phyloP scores from a whole-genome alignment of 2,888 invertebrate genomes.

The Vannuccia rotundouncinata region DNA sequence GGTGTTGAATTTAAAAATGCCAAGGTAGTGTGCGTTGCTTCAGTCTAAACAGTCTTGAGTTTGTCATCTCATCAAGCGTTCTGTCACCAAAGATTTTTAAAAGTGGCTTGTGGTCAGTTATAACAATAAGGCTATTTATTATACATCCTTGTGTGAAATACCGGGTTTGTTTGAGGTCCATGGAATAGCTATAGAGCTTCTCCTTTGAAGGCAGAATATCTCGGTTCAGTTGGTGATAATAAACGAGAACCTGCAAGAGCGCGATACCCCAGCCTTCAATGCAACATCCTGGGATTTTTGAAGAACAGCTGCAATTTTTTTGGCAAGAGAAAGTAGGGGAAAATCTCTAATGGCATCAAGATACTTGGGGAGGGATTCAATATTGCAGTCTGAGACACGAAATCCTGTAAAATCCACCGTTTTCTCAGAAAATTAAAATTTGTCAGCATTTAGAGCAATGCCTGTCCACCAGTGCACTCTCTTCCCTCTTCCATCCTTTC shows the following conservation, averaged over 20 bases:
- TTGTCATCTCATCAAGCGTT: conserved; percentile 3
- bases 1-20: conserved; percentile 4
- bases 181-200: not conserved
- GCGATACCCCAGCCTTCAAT: conserved; percentile 18
- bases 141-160: conserved; percentile 10
- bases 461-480: too few species aligned
- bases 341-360: conserved; percentile 28
- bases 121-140: conserved; percentile 22
- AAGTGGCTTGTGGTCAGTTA: conserved; percentile 14
- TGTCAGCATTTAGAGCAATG: not conserved
- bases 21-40: conserved; percentile 22
- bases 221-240: conserved; percentile 9
- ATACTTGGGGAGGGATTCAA: not conserved
- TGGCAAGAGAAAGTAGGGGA: too few species aligned
- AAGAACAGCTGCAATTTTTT: conserved; percentile 21
- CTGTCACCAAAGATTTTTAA: conserved; percentile 16
- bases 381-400: not conserved
- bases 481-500: too few species aligned
- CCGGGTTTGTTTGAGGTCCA: not conserved
- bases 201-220: not conserved
- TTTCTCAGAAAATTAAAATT: conserved; percentile 3
- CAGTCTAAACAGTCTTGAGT: conserved; percentile 24
- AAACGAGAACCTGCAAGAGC: not conserved
- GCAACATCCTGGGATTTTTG: conserved; percentile 9
- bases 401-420: conserved; percentile 2